Base-by-base conservation (phyloP, 2,797 vertebrate species). In the Cynodonichthys magdalenae region DNA sequence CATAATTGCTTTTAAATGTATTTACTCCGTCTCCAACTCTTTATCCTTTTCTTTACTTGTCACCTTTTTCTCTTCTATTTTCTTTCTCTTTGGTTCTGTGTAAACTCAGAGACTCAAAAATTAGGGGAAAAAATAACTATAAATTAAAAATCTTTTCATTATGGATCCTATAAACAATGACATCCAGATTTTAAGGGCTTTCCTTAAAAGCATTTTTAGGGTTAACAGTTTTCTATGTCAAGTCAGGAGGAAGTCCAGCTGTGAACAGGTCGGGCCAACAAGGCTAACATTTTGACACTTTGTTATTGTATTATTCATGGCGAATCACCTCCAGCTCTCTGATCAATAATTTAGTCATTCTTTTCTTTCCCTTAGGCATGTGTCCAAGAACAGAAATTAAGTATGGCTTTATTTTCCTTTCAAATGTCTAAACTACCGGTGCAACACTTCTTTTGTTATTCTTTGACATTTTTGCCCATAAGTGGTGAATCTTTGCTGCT, bases 251-350 rank as follows among this genome's bases (percentile, higher is more conserved):
- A 42, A 46, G 20, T n/a, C 15, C 36, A 34, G 34, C 63, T 57
- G 46, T 50, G 53, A 44, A 19, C 20, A 18, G n/a, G 24, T 24
- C 34, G 31, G 45, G 42, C 27, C 24, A 31, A 50, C 36, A 31
- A 27, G 46, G 42, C 36, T 42, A 34, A 62, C 44, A 46, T 48
- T n/a, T 42, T 51, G 47, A 51, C 62, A 56, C 60, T 49, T 53
- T 59, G 42, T 63, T 56, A 60, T 59, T 70, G 31, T 78, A 59
- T 77, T 78, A 78, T 74, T 78, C 62, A 70, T 66, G n/a, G 1
- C 12, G 66, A 55, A 18, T 63, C 50, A 45, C 15, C 62, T 18
- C 34, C 53, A 1, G 50, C 53, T 66, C 46, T 51, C 50, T n/a
- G 15, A 60, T 74, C 66, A 78, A 78, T 78, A 60, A 74, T 70